Evolutionary conservation across 2,888 invertebrate genomes (phyloP).

Genomic region (Sarcophaga caerulescens): DNA sequence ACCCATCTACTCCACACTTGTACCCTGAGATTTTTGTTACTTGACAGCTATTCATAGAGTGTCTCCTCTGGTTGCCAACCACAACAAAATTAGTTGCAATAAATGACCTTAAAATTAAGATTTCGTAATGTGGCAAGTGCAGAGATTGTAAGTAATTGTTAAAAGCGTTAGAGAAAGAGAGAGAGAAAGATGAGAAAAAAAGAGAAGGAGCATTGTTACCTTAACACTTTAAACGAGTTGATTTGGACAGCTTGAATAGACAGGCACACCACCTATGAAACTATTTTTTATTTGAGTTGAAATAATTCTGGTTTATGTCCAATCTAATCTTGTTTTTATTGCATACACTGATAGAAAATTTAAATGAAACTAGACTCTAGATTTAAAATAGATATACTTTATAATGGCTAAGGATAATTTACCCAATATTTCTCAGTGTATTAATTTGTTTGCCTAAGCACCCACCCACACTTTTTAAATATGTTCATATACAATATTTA

Average conservation of each 20-base stretch:
- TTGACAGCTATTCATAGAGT: neutral
- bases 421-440: neutral
- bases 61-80: neutral
- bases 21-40: neutral
- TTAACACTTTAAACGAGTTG: conserved; percentile 14
- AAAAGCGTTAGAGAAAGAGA: neutral
- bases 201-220: neutral
- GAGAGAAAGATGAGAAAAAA: neutral
- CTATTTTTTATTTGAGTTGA: neutral
- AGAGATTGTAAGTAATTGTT: conserved; percentile 13
- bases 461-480: conserved; percentile 52
- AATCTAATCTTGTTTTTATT: conserved; percentile 24
- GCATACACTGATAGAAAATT: conserved; percentile 4
- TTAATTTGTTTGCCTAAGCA: conserved; percentile 23
- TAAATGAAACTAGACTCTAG: neutral
- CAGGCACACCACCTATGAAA: neutral
- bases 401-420: no score
- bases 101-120: conserved; percentile 77
- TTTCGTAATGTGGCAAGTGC: conserved; percentile 74
- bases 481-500: neutral
- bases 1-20: neutral
- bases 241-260: conserved; percentile 19
- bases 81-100: conserved; percentile 74
- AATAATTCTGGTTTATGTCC: conserved; percentile 27
- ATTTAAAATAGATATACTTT: neutral